Percentiles rank a stretch among this genome's conserved stretches.
phyloP scores from a whole-genome alignment of 1,140 invertebrate species.

The Seison nebaliae region DNA sequence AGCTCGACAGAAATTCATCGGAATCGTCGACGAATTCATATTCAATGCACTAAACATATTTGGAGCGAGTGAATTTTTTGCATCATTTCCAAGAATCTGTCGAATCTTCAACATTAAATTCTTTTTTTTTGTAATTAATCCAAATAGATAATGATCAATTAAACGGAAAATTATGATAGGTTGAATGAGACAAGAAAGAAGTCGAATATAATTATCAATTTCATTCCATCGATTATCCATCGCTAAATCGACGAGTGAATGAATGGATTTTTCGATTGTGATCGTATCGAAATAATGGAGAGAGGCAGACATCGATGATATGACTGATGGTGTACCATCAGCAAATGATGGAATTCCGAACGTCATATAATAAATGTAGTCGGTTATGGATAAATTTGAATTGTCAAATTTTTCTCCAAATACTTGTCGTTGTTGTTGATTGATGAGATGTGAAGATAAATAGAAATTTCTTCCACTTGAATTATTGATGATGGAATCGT shows the following conservation, averaged over 20 bases:
- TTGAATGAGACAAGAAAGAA: slow-evolving; percentile 33
- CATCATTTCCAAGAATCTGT: background rate
- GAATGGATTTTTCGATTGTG: slow-evolving; percentile 10
- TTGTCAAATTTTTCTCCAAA: slow-evolving; percentile 2
- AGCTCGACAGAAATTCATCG: no score
- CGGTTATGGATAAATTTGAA: slow-evolving; percentile 9
- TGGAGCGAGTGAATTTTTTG: background rate
- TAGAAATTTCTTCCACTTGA: background rate
- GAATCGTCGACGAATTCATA: no score
- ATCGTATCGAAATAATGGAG: no score
- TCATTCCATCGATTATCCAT: slow-evolving; percentile 1
- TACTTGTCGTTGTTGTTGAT: background rate
- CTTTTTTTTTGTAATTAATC: slow-evolving; percentile 4
- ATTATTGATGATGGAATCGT: background rate
- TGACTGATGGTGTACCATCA: background rate
- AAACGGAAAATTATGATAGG: slow-evolving; percentile 36
- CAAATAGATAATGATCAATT: slow-evolving; percentile 34
- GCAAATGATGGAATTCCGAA: background rate
- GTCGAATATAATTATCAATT: background rate
- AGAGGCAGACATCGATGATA: no score
- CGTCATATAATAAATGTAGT: slow-evolving; percentile 11
- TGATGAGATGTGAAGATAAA: background rate
- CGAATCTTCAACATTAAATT: background rate
- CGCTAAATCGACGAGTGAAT: slow-evolving; percentile 8
- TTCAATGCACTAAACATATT: no score